Conservation (phyloP, 1,140 invertebrate genomes). For the Papilio polyxenes region DNA sequence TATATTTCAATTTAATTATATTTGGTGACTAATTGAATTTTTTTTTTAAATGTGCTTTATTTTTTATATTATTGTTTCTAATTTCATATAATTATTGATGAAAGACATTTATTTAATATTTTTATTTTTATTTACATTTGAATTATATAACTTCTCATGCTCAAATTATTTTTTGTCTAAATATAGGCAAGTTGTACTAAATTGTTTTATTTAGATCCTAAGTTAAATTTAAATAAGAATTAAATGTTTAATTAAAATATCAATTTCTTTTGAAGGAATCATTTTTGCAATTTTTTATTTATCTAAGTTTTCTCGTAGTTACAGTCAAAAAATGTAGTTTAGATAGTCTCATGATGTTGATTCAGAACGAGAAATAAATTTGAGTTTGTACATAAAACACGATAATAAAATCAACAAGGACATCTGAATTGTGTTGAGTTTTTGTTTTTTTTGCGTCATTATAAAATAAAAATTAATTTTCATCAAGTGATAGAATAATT, state of each 20-base stretch:
- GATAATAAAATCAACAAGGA: too few relatives aligned
- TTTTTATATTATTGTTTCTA: slow-evolving; percentile 7
- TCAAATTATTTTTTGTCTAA: slow-evolving; percentile 26
- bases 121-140: slow-evolving; percentile 9
- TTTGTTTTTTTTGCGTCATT: too few relatives aligned
- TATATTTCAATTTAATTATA: slow-evolving; percentile 19
- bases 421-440: too few relatives aligned
- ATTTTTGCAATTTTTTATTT: background rate
- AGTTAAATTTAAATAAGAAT: background rate
- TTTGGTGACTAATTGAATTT: slow-evolving; percentile 26
- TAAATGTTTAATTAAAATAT: background rate
- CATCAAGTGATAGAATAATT: too few relatives aligned
- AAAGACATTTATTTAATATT: slow-evolving; percentile 27
- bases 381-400: too few relatives aligned
- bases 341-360: too few relatives aligned
- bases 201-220: slow-evolving; percentile 8
- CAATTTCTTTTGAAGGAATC: background rate
- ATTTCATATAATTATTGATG: slow-evolving; percentile 7
- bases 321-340: background rate
- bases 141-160: slow-evolving; percentile 18
- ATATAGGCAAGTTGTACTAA: background rate
- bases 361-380: too few relatives aligned
- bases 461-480: too few relatives aligned
- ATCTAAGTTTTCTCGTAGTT: background rate
- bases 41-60: background rate